A percentile compares a stretch with the other conserved stretches of the same genome.
Conservation (phyloP, 2,797 vertebrate genomes). For the Oceanodroma leucorhoa region DNA sequence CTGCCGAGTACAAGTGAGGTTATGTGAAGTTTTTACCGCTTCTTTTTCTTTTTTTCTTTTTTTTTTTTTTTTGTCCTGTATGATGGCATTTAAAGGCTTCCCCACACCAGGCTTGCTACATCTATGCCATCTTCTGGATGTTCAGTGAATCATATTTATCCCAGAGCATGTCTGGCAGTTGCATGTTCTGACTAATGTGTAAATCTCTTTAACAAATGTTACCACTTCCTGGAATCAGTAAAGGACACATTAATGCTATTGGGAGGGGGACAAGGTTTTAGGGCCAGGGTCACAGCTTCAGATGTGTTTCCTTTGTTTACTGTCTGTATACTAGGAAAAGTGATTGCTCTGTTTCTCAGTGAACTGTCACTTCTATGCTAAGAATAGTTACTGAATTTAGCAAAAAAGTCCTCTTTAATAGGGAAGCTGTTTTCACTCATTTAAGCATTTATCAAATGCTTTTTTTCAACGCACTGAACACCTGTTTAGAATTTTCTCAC, state of each 20-base stretch:
- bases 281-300: not conserved
- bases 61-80: rapidly evolving
- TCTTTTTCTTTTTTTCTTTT: rapidly evolving
- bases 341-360: not conserved
- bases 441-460: not conserved
- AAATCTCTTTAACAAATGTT: not conserved
- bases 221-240: not conserved
- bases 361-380: not conserved
- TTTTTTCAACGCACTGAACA: not conserved
- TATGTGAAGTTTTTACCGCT: rapidly evolving
- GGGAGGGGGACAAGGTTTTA: not conserved
- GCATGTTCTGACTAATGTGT: not conserved
- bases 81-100: not conserved
- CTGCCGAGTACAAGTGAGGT: not conserved
- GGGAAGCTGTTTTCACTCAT: not conserved
- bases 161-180: not conserved
- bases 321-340: not conserved
- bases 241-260: not conserved
- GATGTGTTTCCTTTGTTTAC: not conserved
- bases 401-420: not conserved
- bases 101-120: not conserved
- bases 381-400: not conserved
- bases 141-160: not conserved
- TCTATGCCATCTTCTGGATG: constrained; percentile 63
- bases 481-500: not conserved